Evolutionary conservation across 2,113 vertebrate species (phyloP), one percentile per base, ranked within the genome.

Genomic region (Eptatretus burgeri): DNA sequence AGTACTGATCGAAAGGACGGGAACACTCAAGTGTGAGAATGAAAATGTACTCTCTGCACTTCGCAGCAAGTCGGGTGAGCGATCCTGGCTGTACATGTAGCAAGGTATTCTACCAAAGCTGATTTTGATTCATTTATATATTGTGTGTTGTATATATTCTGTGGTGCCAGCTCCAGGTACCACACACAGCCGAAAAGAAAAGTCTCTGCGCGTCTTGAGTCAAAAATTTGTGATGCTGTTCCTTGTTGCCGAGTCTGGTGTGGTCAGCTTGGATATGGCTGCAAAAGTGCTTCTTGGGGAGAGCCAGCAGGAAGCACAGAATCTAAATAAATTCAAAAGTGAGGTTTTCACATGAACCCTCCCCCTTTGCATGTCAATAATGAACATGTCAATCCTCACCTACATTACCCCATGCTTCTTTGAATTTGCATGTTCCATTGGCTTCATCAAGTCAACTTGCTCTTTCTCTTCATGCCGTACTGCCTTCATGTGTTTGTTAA

Each of bases 311-410:
- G 78, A 81, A 51, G 80, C 84, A 67, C 74, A 81, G 50, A 83
- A 95, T 76, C 89, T 85, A 78, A 91, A 79, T 80, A 98, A 95
- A 72, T 85, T 89, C 72, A 98, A 98, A 78, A 98, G 91, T 95
- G 76, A 87, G 91, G 72, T 65, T 64, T 64, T 62, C 8, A 64
- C 13, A 0, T 49, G 52, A 51, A 51, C 53, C 11, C 12, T n/a
- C 11, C 13, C 17, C 10, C 51, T 51, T 66, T 11, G 49, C 49
- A 14, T 20, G 17, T 27, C 14, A 14, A 27, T 63, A 20, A 14
- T 63, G 27, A 3, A 41, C 27, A 41, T 7, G 27, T 41, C 27
- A 41, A 41, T 3, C 27, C 27, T 41, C 27, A 7, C 27, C 3
- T 41, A 41, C 27, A 5, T 41, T 41, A 3, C 27, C 27, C 27